phyloP scores from a whole-genome alignment of 2,797 vertebrate genomes.

The Catharus ustulatus region DNA sequence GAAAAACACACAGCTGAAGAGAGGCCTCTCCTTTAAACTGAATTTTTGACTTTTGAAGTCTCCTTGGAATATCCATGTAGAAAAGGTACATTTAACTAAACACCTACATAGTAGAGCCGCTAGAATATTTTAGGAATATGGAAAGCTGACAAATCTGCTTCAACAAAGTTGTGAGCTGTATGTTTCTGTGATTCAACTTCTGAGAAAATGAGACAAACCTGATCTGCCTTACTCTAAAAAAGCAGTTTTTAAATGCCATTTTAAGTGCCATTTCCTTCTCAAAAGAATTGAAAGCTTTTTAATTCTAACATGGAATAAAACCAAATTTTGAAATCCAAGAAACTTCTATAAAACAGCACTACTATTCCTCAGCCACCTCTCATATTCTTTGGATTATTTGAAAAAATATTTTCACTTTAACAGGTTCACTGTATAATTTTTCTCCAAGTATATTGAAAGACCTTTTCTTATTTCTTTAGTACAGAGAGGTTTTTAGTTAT shows the following conservation, averaged over 20 bases:
- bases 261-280: not conserved
- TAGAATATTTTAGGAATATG: not conserved
- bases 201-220: not conserved
- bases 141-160: not conserved
- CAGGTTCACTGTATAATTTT: not conserved
- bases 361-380: not conserved
- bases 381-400: not conserved
- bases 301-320: not conserved
- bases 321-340: not conserved
- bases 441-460: not conserved
- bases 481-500: not conserved
- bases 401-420: not conserved
- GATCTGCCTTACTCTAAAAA: not conserved
- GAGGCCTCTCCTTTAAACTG: not conserved
- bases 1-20: not conserved
- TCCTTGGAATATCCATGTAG: not conserved
- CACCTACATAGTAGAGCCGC: not conserved
- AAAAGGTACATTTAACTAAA: not conserved
- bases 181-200: not conserved
- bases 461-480: not conserved
- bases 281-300: not conserved
- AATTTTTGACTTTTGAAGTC: not conserved
- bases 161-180: not conserved
- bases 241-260: not conserved
- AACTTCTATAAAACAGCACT: not conserved